A percentile compares a stretch with the other conserved stretches of the same genome.
These are phyloP conservation scores for Tupaia chinensis DNA, from an alignment of 2,113 vertebrate species.

Conservation along the genomic window DNA sequence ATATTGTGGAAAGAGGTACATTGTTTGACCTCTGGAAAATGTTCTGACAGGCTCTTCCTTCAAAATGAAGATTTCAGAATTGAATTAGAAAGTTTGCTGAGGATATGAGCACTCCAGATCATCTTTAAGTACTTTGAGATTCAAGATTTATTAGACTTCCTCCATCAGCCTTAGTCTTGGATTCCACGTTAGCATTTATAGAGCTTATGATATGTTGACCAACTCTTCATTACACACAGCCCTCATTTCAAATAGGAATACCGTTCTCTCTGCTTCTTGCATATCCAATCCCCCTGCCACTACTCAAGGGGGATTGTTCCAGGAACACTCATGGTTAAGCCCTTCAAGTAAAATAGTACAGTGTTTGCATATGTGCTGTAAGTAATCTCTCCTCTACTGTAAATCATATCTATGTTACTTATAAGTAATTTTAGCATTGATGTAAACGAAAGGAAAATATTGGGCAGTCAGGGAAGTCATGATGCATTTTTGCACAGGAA, in stretches of 20 bases:
- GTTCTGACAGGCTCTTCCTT: neutral
- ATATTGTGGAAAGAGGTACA: neutral
- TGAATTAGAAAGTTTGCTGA: conserved; percentile 10
- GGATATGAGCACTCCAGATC: neutral
- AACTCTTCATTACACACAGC: neutral
- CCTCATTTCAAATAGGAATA: neutral
- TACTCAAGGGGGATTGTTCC: no score
- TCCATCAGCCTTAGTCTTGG: neutral
- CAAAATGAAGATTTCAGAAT: neutral
- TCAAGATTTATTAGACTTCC: neutral
- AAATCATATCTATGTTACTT: no score
- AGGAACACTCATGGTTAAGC: no score
- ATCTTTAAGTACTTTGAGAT: neutral
- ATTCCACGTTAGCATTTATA: neutral
- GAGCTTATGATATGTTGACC: neutral
- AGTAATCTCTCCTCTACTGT: no score
- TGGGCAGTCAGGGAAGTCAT: no score
- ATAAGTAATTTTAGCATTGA: no score
- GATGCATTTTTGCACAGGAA: no score
- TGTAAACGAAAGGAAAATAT: no score
- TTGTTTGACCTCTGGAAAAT: neutral
- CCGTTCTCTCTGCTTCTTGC: neutral
- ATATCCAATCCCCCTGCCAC: no score
- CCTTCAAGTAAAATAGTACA: no score
- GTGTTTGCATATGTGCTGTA: no score